A percentile compares a stretch with the other conserved stretches of the same genome.
Conservation (phyloP, 2,888 invertebrate genomes). For the Thecocarcelia acutangulata region DNA sequence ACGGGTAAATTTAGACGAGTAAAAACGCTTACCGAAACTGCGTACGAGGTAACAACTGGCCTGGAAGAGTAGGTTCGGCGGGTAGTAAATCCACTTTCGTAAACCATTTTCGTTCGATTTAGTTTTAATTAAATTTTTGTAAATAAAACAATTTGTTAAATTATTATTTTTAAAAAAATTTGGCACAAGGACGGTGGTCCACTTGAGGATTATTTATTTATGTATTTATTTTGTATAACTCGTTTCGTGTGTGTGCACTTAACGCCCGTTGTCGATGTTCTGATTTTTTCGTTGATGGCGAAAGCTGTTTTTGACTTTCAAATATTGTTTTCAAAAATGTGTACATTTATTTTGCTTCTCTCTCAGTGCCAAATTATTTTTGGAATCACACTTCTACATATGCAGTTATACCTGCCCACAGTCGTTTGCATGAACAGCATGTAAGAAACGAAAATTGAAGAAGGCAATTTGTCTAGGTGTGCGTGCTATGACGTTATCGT, state of each 20-base stretch:
- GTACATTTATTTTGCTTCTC: constrained; percentile 67
- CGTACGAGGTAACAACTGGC: constrained; percentile 87
- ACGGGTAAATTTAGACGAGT: constrained; percentile 26
- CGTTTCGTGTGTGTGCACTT: constrained; percentile 78
- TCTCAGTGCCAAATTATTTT: constrained; percentile 80
- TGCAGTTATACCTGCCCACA: constrained; percentile 1
- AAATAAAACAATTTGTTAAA: constrained; percentile 22
- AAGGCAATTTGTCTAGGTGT: neutral
- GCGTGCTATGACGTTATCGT: neutral
- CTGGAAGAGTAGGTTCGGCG: constrained; percentile 89
- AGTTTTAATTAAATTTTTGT: constrained; percentile 45
- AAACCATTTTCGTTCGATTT: constrained; percentile 87
- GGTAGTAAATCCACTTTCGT: constrained; percentile 95
- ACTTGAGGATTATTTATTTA: constrained; percentile 40
- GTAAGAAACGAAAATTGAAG: constrained; percentile 12
- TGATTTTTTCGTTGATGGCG: constrained; percentile 74
- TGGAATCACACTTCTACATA: constrained; percentile 77
- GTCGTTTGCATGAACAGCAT: neutral
- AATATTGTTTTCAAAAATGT: constrained; percentile 67
- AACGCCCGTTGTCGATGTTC: constrained; percentile 81
- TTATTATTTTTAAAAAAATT: constrained; percentile 65
- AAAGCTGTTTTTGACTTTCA: constrained; percentile 78
- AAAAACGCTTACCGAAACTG: constrained; percentile 88
- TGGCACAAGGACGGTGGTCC: constrained; percentile 70
- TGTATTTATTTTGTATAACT: constrained; percentile 71